These are phyloP conservation scores for Girardia tigrina DNA, from an alignment of 2,888 invertebrate species.

Conservation along the genomic window DNA sequence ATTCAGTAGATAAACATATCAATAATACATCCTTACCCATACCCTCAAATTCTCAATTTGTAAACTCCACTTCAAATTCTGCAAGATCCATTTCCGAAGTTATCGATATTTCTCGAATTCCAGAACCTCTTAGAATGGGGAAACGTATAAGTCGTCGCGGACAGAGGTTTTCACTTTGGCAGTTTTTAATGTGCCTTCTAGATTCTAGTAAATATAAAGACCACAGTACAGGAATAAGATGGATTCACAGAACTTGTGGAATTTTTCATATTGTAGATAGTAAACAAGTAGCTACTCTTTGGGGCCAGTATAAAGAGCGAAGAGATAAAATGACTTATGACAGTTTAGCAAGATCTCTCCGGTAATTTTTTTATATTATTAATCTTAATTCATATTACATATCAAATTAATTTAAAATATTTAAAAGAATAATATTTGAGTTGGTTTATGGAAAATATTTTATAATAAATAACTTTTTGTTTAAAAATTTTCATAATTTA, in stretches of 20 bases:
- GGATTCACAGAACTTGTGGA: background rate
- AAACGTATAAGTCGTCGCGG: constrained; percentile 5
- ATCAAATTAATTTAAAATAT: too few species aligned
- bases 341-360: constrained; percentile 3
- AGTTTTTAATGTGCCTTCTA: constrained; percentile 3
- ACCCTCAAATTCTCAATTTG: background rate
- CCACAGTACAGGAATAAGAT: constrained; percentile 10
- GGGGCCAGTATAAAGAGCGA: constrained; percentile 19
- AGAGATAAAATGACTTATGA: constrained; percentile 17
- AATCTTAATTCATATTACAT: too few species aligned
- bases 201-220: background rate
- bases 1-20: background rate
- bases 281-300: constrained; percentile 1
- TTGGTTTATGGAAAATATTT: too few species aligned
- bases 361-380: background rate
- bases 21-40: background rate
- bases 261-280: background rate
- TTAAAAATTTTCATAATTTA: too few species aligned
- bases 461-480: too few species aligned
- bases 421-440: too few species aligned
- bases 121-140: background rate
- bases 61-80: background rate
- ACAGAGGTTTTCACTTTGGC: constrained; percentile 8
- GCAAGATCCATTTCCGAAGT: background rate
- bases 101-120: background rate